Base-by-base conservation (phyloP, 53 echinoderm and acorn worm genomes). In the Arbacia lixula region DNA sequence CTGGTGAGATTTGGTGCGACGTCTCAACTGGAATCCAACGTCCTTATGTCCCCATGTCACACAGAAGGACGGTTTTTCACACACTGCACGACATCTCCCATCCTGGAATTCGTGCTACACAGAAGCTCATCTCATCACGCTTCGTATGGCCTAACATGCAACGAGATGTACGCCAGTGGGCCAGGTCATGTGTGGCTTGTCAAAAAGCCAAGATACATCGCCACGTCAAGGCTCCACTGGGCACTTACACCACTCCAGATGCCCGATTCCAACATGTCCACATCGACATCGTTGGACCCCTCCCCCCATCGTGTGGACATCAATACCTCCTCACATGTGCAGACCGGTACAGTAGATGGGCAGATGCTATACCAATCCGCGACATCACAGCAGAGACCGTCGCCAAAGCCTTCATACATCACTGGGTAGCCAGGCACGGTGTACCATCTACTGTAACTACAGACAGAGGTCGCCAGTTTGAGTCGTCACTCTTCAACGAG, bases 351-450 rank as follows among this genome's bases (percentile, higher is more conserved):
- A n/a, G n/a, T n/a, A n/a, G n/a, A n/a, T n/a, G n/a, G n/a, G n/a
- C 92, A 3, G 84, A 83, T 36, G 92, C 89, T 5, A 86, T 89
- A 25, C 92, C 92, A 27, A 57, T 89, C 3, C n/a, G 39, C 16
- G 74, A 89, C 37, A 92, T 92, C 10, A 67, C 87, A n/a, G 92
- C 92, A 19, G 89, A 89, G 37, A 86, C 89, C 1, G 89, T 89
- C 12, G 89, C 89, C 10, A 64, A 82, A 62, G 84, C 92, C 0
- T 82, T 89, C 34, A 16, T 86, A 2, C 37, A 71, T n/a, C 16
- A 58, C 12, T 92, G 89, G 92, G 37, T 89, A 24, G 36, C 89
- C 1, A 31, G 46, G 0, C 89, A 82, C 51, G 92, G 89, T 6
- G 68, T 69, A 19, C 89, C 88, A 3, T 8, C 43, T 6, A 53